Evolutionary conservation across 2,113 vertebrate genomes (phyloP), one percentile per base, ranked within the genome.

Genomic region (Myxocyprinus asiaticus): DNA sequence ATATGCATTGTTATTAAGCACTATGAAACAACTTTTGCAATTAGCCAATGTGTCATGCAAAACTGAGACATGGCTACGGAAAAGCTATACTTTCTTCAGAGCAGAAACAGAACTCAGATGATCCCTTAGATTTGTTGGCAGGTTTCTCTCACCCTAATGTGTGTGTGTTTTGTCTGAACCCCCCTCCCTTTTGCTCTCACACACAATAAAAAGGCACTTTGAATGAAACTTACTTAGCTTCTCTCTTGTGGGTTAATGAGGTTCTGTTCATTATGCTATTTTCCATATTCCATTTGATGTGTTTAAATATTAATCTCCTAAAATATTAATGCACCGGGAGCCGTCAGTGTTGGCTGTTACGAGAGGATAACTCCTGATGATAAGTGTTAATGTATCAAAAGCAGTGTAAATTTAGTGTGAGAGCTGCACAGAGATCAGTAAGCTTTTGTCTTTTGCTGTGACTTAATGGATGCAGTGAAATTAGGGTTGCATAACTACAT

Each of bases 241-340:
- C 69, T 84, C 78, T 90, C 83, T 87, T 90, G 81, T 87, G 92
- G 84, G 33, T 81, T 85, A 90, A 87, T 85, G 71, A 88, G 58
- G 69, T 90, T 90, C 87, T 86, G 85, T 91, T 92, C 86, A 87
- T 83, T 88, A 82, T 90, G 65, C 79, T 90, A 88, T 92, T 91
- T 90, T 91, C 88, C 84, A 91, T 90, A 90, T 93, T 92, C 92
- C 88, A 91, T 90, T 86, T 91, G 73, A 84, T 83, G 65, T 48
- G 22, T 88, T 93, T 87, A 92, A 90, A 91, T 86, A 90, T 93
- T 90, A 55, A 91, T 92, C 84, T 86, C 82, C 33, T 92, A 43
- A 83, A 92, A 85, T 91, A 91, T 93, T 91, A 87, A 92, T 92
- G 77, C 51, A 47, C 58, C 76, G 85, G 58, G 84, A 76, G 76